A percentile compares a stretch with the other conserved stretches of the same genome.
These are phyloP conservation scores for Brachyistius frenatus DNA, from an alignment of 2,113 vertebrate species.

Conservation along the genomic window DNA sequence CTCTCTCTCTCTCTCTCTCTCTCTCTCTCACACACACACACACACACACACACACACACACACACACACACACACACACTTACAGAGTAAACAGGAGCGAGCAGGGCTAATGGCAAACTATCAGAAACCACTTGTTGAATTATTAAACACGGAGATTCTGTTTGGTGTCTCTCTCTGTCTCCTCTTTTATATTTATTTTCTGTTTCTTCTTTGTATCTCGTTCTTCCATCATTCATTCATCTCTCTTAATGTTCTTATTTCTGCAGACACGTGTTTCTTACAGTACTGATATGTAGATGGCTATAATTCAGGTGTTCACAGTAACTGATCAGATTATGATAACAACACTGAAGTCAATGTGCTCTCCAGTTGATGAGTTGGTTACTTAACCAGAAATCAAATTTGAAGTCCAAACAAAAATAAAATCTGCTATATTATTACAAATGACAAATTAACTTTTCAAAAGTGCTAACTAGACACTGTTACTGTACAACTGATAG, in stretches of 20 bases:
- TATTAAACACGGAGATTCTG: slow-evolving; percentile 64
- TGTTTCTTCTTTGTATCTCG: not conserved
- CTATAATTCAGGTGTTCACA: too few species aligned
- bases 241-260: not conserved
- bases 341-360: too few species aligned
- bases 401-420: too few species aligned
- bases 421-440: too few species aligned
- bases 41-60: slow-evolving; percentile 43
- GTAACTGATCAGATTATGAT: too few species aligned
- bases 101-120: slow-evolving; percentile 41
- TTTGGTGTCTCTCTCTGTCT: slow-evolving; percentile 42
- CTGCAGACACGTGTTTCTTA: not conserved
- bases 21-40: slow-evolving; percentile 31
- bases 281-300: too few species aligned
- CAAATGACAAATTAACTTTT: too few species aligned
- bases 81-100: slow-evolving; percentile 1
- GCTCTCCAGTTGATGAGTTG: not conserved
- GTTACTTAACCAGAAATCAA: not conserved
- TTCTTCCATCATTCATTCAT: not conserved
- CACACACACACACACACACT: slow-evolving; percentile 34
- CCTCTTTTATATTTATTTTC: not conserved
- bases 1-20: not conserved
- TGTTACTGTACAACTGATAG: too few species aligned
- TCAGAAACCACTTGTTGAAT: slow-evolving; percentile 70
- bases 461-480: too few species aligned